Percentiles rank a stretch among this genome's conserved stretches.
Evolutionary conservation across 2,113 vertebrate genomes (phyloP).

Genomic region (Oreotrochilus melanogaster): DNA sequence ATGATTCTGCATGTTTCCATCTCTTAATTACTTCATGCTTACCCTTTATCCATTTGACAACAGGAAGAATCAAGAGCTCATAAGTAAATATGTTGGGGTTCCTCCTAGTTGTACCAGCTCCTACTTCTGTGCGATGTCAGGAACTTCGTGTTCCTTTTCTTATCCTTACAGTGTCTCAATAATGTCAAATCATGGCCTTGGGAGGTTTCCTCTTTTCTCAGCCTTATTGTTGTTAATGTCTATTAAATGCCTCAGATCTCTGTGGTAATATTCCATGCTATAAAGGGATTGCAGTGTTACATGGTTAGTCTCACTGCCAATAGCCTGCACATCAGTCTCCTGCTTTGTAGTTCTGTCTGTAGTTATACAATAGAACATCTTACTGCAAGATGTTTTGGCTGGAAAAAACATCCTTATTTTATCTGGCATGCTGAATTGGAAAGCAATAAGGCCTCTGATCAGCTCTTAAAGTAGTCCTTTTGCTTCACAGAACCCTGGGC

Average conservation of each 20-base stretch:
- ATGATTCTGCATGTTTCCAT: accelerated
- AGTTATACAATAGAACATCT: not conserved
- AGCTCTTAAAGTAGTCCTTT: not conserved
- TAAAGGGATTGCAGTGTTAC: not conserved
- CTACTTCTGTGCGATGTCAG: not conserved
- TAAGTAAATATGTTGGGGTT: not conserved
- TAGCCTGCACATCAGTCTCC: not conserved
- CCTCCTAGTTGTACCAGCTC: not conserved
- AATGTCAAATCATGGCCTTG: not conserved
- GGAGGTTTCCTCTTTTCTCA: not conserved
- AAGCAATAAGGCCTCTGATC: not conserved
- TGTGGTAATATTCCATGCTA: not conserved
- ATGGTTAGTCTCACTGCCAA: not conserved
- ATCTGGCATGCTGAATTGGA: not conserved
- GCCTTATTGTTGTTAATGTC: not conserved
- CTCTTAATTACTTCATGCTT: not conserved
- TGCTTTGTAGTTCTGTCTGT: not conserved
- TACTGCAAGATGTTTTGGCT: constrained; percentile 31
- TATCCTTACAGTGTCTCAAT: not conserved
- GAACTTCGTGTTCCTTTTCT: not conserved
- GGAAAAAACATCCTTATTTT: constrained; percentile 12
- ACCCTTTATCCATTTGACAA: not conserved
- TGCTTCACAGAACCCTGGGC: not conserved
- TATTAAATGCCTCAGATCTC: not conserved
- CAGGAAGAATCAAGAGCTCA: not conserved